Evolutionary conservation across 2,888 invertebrate species (phyloP).

Genomic region (Choristoneura rosaceana): DNA sequence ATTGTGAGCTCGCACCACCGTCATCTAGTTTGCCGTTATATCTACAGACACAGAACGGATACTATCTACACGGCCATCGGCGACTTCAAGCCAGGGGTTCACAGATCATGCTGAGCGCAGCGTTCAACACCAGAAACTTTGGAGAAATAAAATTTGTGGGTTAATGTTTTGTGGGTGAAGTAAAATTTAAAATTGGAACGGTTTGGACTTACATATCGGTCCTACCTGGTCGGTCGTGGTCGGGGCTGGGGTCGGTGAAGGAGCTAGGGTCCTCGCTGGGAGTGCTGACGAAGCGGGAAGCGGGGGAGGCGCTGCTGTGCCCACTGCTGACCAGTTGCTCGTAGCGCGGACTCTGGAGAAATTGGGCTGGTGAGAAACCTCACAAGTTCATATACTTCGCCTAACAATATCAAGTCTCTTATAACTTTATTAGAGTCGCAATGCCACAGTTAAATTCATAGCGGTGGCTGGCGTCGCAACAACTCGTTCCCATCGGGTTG

Average conservation of each 20-base stretch:
- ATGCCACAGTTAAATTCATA: too few relatives aligned
- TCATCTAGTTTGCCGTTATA: constrained; percentile 18
- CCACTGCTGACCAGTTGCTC: constrained; percentile 81
- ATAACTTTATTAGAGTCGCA: too few relatives aligned
- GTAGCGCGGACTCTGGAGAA: constrained; percentile 78
- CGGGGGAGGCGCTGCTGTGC: constrained; percentile 77
- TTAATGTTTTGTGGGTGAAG: constrained; percentile 45
- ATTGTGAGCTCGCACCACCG: constrained; percentile 4
- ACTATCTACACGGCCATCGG: constrained; percentile 36
- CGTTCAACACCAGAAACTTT: constrained; percentile 28
- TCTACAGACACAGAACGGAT: constrained; percentile 29
- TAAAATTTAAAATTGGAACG: constrained; percentile 81
- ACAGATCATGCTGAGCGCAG: constrained; percentile 53
- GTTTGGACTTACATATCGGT: constrained; percentile 83
- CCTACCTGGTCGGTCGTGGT: constrained; percentile 83
- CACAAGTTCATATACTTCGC: neutral
- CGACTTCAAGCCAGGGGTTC: constrained; percentile 42
- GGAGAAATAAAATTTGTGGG: constrained; percentile 1
- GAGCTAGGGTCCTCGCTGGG: constrained; percentile 77
- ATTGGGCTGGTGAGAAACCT: neutral
- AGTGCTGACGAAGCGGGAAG: constrained; percentile 73
- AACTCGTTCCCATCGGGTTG: too few relatives aligned
- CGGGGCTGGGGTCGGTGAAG: constrained; percentile 76
- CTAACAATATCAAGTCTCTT: neutral
- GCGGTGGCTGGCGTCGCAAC: too few relatives aligned